Conservation (phyloP, 2,113 vertebrate genomes). For the Eira barbara region DNA sequence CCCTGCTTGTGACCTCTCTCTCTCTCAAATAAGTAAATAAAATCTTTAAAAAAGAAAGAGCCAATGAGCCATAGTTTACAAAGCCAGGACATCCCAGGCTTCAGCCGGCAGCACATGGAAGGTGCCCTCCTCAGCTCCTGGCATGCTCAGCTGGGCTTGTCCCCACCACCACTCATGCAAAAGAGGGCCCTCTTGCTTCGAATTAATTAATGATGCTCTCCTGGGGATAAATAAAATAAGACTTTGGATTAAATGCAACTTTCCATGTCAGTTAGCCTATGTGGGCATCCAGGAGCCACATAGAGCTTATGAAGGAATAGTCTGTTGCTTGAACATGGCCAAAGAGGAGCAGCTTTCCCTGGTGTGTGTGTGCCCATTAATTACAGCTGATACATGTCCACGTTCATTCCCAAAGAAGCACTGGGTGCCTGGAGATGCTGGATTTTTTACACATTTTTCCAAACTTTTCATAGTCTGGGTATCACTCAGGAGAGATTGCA, state of each 20-base stretch:
- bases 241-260: not conserved
- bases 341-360: not conserved
- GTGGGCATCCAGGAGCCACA: not conserved
- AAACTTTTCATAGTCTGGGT: not conserved
- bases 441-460: not conserved
- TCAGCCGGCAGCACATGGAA: accelerated
- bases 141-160: not conserved
- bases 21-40: no score
- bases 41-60: not conserved
- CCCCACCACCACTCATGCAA: not conserved
- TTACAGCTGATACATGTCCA: not conserved
- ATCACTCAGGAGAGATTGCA: not conserved
- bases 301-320: not conserved
- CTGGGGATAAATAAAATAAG: not conserved
- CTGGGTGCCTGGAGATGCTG: not conserved
- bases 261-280: not conserved
- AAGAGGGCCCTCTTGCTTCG: not conserved
- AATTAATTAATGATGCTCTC: not conserved
- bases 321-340: not conserved
- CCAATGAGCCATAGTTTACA: not conserved
- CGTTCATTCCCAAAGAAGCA: not conserved
- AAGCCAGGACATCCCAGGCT: accelerated
- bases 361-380: not conserved
- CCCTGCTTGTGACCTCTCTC: no score
- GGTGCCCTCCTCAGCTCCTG: not conserved